Evolutionary conservation across 2,113 vertebrate genomes (phyloP), one percentile per base, ranked within the genome.

Genomic region (Suricata suricatta): DNA sequence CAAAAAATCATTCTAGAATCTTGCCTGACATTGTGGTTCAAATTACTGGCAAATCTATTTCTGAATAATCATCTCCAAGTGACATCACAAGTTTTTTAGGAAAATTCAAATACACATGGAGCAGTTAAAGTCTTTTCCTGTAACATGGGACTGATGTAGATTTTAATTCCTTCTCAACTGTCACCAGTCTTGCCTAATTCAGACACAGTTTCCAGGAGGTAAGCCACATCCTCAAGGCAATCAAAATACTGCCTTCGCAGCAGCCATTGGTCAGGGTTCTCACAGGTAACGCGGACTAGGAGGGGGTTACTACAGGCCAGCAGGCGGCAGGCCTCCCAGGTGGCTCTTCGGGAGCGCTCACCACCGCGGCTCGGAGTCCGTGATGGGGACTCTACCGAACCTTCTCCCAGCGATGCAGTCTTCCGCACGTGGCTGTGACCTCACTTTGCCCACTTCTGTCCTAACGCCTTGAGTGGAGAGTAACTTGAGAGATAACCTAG

Each of bases 31-130:
- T 35, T 80, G 35, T 33, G 82, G 35, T 57, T 79, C 33, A 89
- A 47, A 82, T 68, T 35, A 90, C 4, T 54, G 44, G 14, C 50
- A 85, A 94, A 9, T 82, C 94, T 47, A 96, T 97, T 90, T 90
- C 84, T 87, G 68, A 93, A 87, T 14, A 96, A 87, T 91, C 57
- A 92, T 21, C 76, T 74, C 90, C 31, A 47, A 93, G 63, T 68
- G 68, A 86, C 17, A 79, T 33, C 66, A 69, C 50, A 95, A 64
- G 27, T 44, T 90, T 91, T 77, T 50, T 1, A 50, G 33, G n/a
- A 33, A 92, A 91, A 57, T 81, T 95, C 50, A 96, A 54, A 89
- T 76, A 81, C 91, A 93, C 47, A 54, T 69, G 38, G 19, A 31
- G 6, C 35, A 85, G 72, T 66, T 90, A 79, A 87, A 84, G n/a